These are phyloP conservation scores for Fragum whitleyi DNA, from an alignment of 2,888 invertebrate genomes.

Conservation along the genomic window DNA sequence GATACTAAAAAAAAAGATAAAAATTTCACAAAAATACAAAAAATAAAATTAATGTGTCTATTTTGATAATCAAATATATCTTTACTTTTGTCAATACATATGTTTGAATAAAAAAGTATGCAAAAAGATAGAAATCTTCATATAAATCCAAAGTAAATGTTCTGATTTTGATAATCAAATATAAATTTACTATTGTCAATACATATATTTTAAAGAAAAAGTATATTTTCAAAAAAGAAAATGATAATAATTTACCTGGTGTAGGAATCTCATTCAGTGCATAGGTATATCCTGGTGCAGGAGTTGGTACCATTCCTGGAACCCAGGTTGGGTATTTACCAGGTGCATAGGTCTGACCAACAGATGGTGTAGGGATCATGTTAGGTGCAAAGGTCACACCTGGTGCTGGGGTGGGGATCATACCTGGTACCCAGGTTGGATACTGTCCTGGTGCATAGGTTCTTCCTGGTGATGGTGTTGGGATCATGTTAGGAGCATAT, in stretches of 20 bases:
- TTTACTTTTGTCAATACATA: too few relatives aligned
- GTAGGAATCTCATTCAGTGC: conserved; percentile 61
- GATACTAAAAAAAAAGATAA: too few relatives aligned
- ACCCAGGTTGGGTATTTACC: conserved; percentile 65
- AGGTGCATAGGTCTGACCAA: conserved; percentile 64
- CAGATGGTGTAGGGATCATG: conserved; percentile 62
- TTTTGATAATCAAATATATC: too few relatives aligned
- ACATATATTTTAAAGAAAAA: too few relatives aligned
- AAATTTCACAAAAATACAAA: too few relatives aligned
- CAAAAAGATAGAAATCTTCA: too few relatives aligned
- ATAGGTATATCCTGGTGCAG: conserved; percentile 61
- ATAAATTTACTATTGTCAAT: too few relatives aligned
- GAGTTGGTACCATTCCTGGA: conserved; percentile 62
- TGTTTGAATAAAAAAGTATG: too few relatives aligned
- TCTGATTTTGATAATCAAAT: too few relatives aligned
- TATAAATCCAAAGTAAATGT: too few relatives aligned
- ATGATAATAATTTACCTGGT: conserved; percentile 33
- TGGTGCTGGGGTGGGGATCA: conserved; percentile 63
- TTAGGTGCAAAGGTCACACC: conserved; percentile 58
- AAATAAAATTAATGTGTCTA: too few relatives aligned
- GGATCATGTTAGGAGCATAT: conserved; percentile 56
- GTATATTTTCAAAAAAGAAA: too few relatives aligned
- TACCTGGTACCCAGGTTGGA: conserved; percentile 56
- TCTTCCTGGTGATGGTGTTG: conserved; percentile 65
- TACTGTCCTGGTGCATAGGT: conserved; percentile 61